A percentile compares a stretch with the other conserved stretches of the same genome.
phyloP scores from a whole-genome alignment of 2,888 invertebrate species.

The Melinaea menophilus region DNA sequence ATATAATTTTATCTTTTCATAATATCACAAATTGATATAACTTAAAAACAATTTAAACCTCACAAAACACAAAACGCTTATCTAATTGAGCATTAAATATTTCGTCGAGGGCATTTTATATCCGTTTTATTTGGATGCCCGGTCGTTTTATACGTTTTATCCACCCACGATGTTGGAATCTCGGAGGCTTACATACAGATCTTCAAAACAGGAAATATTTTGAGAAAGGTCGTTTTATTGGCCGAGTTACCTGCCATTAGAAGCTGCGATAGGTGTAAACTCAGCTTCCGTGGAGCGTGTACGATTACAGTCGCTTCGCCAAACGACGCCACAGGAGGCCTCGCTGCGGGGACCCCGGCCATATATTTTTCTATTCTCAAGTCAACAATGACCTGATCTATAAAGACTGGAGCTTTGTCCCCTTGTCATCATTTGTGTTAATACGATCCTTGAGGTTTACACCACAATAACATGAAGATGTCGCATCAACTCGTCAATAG shows the following conservation, averaged over 20 bases:
- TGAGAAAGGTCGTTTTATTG: conserved; percentile 73
- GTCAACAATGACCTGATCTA: conserved; percentile 65
- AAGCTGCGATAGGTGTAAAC: conserved; percentile 74
- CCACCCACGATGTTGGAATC: conserved; percentile 73
- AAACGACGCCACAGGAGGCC: conserved; percentile 65
- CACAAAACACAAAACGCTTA: conserved; percentile 75
- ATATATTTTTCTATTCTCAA: conserved; percentile 73
- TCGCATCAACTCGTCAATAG: conserved; percentile 67
- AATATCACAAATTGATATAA: conserved; percentile 59
- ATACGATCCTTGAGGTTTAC: conserved; percentile 76
- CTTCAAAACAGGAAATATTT: conserved; percentile 75
- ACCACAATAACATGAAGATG: conserved; percentile 73
- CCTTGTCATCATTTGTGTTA: conserved; percentile 76
- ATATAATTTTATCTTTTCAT: conserved; percentile 38
- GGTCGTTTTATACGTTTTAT: conserved; percentile 72
- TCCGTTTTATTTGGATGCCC: conserved; percentile 69
- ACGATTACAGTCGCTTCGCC: conserved; percentile 49
- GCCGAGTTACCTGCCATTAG: conserved; percentile 75
- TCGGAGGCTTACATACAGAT: conserved; percentile 62
- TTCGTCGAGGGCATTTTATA: conserved; percentile 75
- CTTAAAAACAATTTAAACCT: conserved; percentile 67
- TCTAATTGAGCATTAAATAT: conserved; percentile 77
- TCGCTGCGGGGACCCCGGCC: conserved; percentile 61
- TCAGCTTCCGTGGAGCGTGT: conserved; percentile 67
- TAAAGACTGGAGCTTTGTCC: conserved; percentile 63